Base-by-base conservation (phyloP, 2,797 vertebrate species). In the Lepilemur septentrionalis region DNA sequence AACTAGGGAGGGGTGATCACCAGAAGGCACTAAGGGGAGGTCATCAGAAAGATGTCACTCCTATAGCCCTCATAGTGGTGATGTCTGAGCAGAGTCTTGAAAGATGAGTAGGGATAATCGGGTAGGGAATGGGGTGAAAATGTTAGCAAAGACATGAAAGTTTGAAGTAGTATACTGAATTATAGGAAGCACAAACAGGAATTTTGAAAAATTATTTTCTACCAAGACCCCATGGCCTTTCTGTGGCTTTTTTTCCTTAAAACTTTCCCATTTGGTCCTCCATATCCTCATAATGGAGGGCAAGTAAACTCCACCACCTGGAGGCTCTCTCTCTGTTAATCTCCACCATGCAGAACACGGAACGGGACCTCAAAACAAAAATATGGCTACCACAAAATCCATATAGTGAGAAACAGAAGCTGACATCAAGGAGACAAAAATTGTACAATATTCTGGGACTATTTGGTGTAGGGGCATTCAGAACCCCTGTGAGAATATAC, bases 281-380 rank as follows among this genome's bases (percentile, higher is more conserved):
- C 52, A 89, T 59, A 81, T 0, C 9, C 9, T 85, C 67, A 80
- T 76, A 83, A 89, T 0, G 23, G 61, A 43, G 48, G 30, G 28
- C 59, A 63, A 96, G 43, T 50, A 92, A 78, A 96, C 87, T 46
- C 48, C 61, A 90, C 80, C 90, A 96, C 43, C 65, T 85, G n/a
- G 67, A 94, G 30, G 57, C 35, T 90, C 2, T 41, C 28, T n/a
- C 38, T 91, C 48, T 93, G 13, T 83, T 65, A 83, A 81, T 89
- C 35, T 52, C 67, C 80, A 55, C 25, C 63, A 95, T 48, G 43
- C 15, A 61, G 23, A 81, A 35, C 12, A 84, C 15, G 38, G 78
- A 89, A 84, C 83, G 41, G 35, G 61, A 88, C n/a, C 35, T n/a
- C 73, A 70, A 91, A 80, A 70, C 55, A n/a, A 28, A 65, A 92